Evolutionary conservation across 2,113 vertebrate genomes (phyloP).

Genomic region (Stigmatopora nigra): DNA sequence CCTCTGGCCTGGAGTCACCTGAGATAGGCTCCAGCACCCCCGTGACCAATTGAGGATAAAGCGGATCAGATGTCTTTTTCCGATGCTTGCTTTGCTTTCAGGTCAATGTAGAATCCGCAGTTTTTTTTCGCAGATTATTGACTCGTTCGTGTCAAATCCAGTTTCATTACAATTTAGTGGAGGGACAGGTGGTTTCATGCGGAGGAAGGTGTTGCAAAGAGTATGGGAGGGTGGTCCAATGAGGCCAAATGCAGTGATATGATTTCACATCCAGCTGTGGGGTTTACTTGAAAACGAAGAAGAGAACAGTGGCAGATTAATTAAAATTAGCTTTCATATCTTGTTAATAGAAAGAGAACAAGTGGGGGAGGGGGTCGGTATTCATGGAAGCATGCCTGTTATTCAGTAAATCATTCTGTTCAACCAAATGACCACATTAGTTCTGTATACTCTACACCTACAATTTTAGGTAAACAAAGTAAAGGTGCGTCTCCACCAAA

Average conservation of each 20-base stretch:
- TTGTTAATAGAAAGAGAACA: constrained; percentile 57
- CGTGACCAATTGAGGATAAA: too few species aligned
- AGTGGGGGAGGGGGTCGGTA: constrained; percentile 32
- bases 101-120: not conserved
- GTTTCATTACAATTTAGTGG: constrained; percentile 13
- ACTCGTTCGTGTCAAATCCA: constrained; percentile 9
- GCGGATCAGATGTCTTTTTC: too few species aligned
- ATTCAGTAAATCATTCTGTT: constrained; percentile 42
- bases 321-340: constrained; percentile 59
- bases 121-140: not conserved
- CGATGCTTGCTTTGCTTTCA: not conserved
- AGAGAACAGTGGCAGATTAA: constrained; percentile 58
- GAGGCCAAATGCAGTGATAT: constrained; percentile 54
- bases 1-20: too few species aligned
- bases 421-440: constrained; percentile 44
- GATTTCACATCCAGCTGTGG: constrained; percentile 68
- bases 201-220: constrained; percentile 48
- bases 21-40: too few species aligned
- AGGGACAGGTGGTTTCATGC: constrained; percentile 40
- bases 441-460: constrained; percentile 17
- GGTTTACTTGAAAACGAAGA: constrained; percentile 50
- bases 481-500: constrained; percentile 13
- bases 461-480: constrained; percentile 14
- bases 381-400: constrained; percentile 48
- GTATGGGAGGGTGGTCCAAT: constrained; percentile 22